Percentiles rank a stretch among this genome's conserved stretches.
phyloP scores from a whole-genome alignment of 1,140 invertebrate species.

The Drosophila ercepeae region DNA sequence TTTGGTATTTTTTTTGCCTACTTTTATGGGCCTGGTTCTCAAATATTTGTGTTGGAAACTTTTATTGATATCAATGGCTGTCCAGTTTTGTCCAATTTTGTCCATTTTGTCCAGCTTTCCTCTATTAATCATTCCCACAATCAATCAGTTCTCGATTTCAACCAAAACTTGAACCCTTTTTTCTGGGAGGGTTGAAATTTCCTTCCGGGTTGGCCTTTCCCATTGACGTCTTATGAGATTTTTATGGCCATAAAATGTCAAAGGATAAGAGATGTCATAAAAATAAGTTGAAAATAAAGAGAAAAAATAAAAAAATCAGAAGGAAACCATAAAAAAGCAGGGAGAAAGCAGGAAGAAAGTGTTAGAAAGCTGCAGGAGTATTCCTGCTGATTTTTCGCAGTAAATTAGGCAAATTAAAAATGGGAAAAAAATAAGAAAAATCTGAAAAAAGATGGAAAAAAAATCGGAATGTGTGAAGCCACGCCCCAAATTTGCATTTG shows the following conservation, averaged over 20 bases:
- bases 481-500: conserved; percentile 18
- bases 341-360: background rate
- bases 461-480: conserved; percentile 4
- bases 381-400: conserved; percentile 28
- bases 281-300: conserved; percentile 26
- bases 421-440: background rate
- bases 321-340: too few relatives aligned
- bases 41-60: conserved; percentile 3
- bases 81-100: too few relatives aligned
- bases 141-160: conserved; percentile 18
- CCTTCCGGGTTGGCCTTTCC: background rate
- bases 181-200: conserved; percentile 1
- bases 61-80: background rate
- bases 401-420: conserved; percentile 55
- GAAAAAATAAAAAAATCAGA: conserved; percentile 1
- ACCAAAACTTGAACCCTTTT: background rate
- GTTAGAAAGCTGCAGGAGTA: background rate
- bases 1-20: background rate
- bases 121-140: conserved; percentile 43
- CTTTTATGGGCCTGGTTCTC: conserved; percentile 1
- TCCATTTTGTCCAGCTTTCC: too few relatives aligned
- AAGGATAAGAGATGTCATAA: conserved; percentile 58
- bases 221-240: conserved; percentile 54
- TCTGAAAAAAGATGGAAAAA: conserved; percentile 28
- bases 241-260: conserved; percentile 65